Percentiles rank a stretch among this genome's conserved stretches.
Evolutionary conservation across 1,140 invertebrate genomes (phyloP).

Genomic region (Maconellicoccus hirsutus): DNA sequence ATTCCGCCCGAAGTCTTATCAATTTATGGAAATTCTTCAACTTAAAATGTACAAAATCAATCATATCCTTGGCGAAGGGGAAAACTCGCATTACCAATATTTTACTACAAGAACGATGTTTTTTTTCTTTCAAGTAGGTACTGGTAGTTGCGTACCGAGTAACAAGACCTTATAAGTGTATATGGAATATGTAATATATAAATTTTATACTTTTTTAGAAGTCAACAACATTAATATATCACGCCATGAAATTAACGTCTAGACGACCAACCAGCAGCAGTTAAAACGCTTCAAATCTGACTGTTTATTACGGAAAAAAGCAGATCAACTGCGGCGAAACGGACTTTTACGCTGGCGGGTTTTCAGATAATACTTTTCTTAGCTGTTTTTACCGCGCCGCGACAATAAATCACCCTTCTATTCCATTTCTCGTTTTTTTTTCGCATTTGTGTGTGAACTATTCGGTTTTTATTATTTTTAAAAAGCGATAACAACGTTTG

Average conservation of each 20-base stretch:
- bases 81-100: no score
- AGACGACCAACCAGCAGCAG: conserved; percentile 14
- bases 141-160: no score
- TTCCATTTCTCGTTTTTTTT: neutral
- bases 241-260: conserved; percentile 22
- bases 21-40: no score
- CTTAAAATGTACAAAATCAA: no score
- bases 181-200: neutral
- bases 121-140: no score
- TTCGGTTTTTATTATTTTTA: conserved; percentile 1
- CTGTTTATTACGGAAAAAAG: conserved; percentile 17
- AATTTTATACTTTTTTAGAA: neutral
- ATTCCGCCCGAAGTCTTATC: no score
- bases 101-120: no score
- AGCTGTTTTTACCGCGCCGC: neutral
- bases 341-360: conserved; percentile 17
- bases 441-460: neutral
- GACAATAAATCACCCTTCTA: conserved; percentile 8
- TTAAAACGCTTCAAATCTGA: conserved; percentile 17
- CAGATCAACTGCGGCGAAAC: conserved; percentile 15
- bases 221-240: conserved; percentile 19
- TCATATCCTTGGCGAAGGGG: no score
- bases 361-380: conserved; percentile 14
- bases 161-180: no score
- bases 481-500: neutral